phyloP scores from a whole-genome alignment of 2,888 invertebrate species.

The Pristionchus fissidentatus region DNA sequence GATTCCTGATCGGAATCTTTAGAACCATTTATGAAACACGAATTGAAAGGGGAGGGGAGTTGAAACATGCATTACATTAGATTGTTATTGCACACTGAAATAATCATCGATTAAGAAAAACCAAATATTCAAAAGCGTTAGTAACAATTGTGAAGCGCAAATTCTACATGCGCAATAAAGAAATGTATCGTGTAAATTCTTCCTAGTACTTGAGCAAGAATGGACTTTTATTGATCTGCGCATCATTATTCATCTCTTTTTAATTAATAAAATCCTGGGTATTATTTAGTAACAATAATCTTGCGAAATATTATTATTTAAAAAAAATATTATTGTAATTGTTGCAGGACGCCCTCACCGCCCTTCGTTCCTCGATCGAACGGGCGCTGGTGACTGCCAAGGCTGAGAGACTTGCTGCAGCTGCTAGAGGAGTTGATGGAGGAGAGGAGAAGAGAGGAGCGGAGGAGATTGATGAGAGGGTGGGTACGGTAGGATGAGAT shows the following conservation, averaged over 20 bases:
- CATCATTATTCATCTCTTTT: not conserved
- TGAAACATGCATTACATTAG: too few species aligned
- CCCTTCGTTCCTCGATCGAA: slow-evolving; percentile 51
- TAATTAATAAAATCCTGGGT: not conserved
- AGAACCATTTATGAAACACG: too few species aligned
- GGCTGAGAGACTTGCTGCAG: slow-evolving; percentile 48
- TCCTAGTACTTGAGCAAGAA: too few species aligned
- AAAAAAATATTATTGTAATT: not conserved
- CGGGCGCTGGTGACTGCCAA: slow-evolving; percentile 51
- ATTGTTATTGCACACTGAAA: too few species aligned
- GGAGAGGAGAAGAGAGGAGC: slow-evolving; percentile 51
- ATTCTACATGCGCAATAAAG: too few species aligned
- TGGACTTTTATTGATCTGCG: too few species aligned
- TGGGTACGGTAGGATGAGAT: slow-evolving; percentile 13
- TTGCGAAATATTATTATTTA: not conserved
- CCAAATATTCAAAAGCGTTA: too few species aligned
- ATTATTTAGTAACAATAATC: not conserved
- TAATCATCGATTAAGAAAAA: too few species aligned
- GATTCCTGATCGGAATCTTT: too few species aligned
- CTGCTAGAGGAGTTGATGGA: slow-evolving; percentile 33
- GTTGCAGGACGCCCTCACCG: slow-evolving; percentile 49
- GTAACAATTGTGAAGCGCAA: too few species aligned
- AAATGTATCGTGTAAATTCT: too few species aligned
- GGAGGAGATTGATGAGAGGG: slow-evolving; percentile 57
- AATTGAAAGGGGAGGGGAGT: too few species aligned